Base-by-base conservation (phyloP, 1,140 invertebrate genomes). In the Gryllus bimaculatus region DNA sequence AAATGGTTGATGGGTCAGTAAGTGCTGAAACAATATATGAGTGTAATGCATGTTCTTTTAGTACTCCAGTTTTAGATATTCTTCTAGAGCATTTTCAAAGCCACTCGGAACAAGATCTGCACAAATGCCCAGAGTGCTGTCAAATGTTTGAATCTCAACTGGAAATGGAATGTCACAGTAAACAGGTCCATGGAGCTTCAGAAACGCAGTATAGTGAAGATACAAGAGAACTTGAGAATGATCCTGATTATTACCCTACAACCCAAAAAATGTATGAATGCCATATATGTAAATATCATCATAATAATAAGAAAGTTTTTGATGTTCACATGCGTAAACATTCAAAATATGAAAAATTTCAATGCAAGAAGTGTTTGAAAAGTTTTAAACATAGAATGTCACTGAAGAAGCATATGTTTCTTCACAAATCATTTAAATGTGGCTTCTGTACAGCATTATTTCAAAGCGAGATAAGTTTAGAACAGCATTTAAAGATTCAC, bases 391-490 rank as follows among this genome's bases (percentile, higher is more conserved):
- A 78, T 21, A 75, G 75, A 76, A 15, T 49, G 15, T 15, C 48
- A 21, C 21, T 80, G 73, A 66, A 80, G 20, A 80, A 75, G 39
- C 80, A 80, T 78, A 26, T 78, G 12, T 20, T 21, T 18, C 78
- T 20, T 78, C 76, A 78, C 48, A 78, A 76, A 48, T 8, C 48
- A 10, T 80, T 80, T n/a, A 80, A 80, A n/a, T 80, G 76, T 78
- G 77, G 76, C 20, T 18, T 80, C n/a, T 80, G 79, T 74, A 39
- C 39, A 8, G n/a, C 47, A 75, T 79, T 49, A 13, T 80, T 78
- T 76, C 73, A 78, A 75, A 78, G 21, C 47, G 74, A 78, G 73
- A 54, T 15, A 39, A 54, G 73, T 8, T 80, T 80, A 78, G 15
- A 74, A 15, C 18, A 48, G n/a, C 77, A 80, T 74, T 78, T 80